Conservation (phyloP, 53 echinoderm and acorn worm genomes). For the Stichopus horrens region DNA sequence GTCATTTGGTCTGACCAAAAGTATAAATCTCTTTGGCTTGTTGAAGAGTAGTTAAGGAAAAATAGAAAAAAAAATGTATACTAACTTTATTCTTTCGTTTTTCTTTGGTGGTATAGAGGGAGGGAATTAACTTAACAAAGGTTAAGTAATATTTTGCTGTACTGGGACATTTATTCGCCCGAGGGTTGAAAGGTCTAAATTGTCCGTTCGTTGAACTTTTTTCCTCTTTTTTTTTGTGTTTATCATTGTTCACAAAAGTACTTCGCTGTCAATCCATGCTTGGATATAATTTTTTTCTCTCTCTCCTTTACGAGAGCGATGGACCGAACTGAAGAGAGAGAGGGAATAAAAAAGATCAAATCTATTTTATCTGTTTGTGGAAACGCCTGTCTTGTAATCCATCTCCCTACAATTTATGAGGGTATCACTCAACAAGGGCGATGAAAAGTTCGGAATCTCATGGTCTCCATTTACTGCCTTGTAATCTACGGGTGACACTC, state of each 20-base stretch:
- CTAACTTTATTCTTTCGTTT: too few species aligned
- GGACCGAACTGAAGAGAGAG: background rate
- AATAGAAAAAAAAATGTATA: too few species aligned
- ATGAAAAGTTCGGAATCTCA: background rate
- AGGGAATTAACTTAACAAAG: too few species aligned
- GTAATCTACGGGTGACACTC: background rate
- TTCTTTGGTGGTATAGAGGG: too few species aligned
- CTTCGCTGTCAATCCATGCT: background rate
- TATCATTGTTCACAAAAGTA: background rate
- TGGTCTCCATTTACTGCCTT: background rate
- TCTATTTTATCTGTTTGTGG: background rate
- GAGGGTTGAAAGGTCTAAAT: background rate
- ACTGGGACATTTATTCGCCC: background rate
- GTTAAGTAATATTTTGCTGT: background rate
- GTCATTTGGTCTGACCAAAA: too few species aligned
- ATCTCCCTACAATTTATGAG: background rate
- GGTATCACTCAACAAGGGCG: background rate
- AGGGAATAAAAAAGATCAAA: background rate
- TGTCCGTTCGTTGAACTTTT: conserved; percentile 1
- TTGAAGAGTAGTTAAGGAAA: too few species aligned
- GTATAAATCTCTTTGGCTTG: too few species aligned
- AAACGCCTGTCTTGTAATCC: background rate
- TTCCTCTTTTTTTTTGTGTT: background rate
- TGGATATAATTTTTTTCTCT: background rate
- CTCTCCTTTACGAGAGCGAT: background rate